These are phyloP conservation scores for Diachasmimorpha longicaudata DNA, from an alignment of 1,140 invertebrate genomes.

Conservation along the genomic window DNA sequence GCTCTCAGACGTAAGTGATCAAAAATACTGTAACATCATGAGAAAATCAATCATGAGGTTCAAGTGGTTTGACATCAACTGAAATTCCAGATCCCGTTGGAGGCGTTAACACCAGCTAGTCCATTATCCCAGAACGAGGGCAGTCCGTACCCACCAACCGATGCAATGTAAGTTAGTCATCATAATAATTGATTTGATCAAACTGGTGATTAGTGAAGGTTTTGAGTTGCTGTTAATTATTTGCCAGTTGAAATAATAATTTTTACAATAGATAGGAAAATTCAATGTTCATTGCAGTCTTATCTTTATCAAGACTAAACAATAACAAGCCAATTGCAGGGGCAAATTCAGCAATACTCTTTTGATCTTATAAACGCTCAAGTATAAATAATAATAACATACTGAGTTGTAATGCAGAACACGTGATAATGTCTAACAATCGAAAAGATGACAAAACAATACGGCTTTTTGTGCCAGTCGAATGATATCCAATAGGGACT, in stretches of 20 bases:
- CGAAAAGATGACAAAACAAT: too few relatives aligned
- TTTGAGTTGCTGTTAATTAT: background rate
- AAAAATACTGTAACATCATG: background rate
- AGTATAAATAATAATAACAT: too few relatives aligned
- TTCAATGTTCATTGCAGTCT: background rate
- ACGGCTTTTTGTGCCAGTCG: too few relatives aligned
- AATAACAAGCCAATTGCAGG: too few relatives aligned
- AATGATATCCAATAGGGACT: too few relatives aligned
- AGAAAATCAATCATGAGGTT: background rate
- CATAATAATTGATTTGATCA: background rate
- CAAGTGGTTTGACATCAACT: background rate
- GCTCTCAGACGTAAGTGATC: conserved; percentile 77
- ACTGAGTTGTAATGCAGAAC: too few relatives aligned
- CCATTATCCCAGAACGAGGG: conserved; percentile 43
- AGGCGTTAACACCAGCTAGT: conserved; percentile 49
- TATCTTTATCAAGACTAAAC: too few relatives aligned
- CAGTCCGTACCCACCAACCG: conserved; percentile 46
- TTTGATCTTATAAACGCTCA: too few relatives aligned
- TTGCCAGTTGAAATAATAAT: background rate
- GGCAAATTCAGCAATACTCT: too few relatives aligned
- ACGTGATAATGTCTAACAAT: too few relatives aligned
- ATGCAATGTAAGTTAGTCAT: conserved; percentile 45
- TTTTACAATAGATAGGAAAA: background rate
- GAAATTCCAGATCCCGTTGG: conserved; percentile 55
- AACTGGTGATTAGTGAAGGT: background rate